Conservation (phyloP, 2,113 vertebrate genomes). For the Mobula hypostoma region DNA sequence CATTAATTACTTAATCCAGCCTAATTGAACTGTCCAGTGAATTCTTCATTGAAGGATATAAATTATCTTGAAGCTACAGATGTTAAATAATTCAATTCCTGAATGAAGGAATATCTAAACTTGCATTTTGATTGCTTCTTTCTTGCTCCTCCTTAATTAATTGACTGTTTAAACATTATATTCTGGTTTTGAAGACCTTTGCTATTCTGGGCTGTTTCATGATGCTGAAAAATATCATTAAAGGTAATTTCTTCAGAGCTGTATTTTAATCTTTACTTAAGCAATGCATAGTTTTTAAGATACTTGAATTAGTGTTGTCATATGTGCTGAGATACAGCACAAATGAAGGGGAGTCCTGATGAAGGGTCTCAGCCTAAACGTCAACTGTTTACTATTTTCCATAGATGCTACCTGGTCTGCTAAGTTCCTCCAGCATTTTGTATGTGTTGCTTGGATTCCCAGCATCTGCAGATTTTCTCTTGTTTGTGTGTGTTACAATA, state of each 20-base stretch:
- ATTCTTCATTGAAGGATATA: neutral
- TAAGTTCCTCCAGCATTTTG: too few relatives aligned
- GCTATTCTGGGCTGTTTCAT: neutral
- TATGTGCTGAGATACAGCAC: too few relatives aligned
- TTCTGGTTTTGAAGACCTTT: neutral
- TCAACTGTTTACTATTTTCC: too few relatives aligned
- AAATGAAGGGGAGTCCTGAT: too few relatives aligned
- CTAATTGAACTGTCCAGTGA: neutral
- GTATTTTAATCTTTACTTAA: neutral
- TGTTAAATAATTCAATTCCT: neutral
- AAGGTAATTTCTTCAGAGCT: neutral
- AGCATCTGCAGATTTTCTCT: too few relatives aligned
- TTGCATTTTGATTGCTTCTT: neutral
- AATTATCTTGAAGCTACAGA: neutral
- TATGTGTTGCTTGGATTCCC: too few relatives aligned
- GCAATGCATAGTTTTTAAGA: neutral
- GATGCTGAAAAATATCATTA: neutral
- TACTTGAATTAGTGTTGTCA: too few relatives aligned
- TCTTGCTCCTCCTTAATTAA: neutral
- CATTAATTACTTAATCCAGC: neutral
- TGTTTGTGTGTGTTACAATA: too few relatives aligned
- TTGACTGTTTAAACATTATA: neutral
- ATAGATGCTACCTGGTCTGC: too few relatives aligned
- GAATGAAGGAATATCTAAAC: neutral
- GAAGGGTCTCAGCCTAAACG: too few relatives aligned